These are phyloP conservation scores for Sebastes nivosus DNA, from an alignment of 2,797 vertebrate species.

Conservation along the genomic window DNA sequence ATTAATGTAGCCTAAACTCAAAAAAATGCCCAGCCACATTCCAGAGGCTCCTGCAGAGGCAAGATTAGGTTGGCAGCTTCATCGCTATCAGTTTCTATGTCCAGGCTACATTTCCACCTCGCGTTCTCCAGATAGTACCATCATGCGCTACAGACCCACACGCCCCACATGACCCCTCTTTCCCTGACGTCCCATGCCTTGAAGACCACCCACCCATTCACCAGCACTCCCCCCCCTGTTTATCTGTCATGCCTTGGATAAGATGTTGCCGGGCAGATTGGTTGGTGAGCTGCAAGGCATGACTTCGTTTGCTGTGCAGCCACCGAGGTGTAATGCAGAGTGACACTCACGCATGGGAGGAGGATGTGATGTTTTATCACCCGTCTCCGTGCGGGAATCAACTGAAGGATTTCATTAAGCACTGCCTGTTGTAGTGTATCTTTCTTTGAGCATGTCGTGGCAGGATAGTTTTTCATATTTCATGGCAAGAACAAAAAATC, in stretches of 20 bases:
- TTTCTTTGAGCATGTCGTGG: background rate
- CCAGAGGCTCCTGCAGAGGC: background rate
- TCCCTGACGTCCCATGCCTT: slow-evolving; percentile 1
- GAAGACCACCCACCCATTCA: slow-evolving; percentile 34
- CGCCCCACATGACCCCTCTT: background rate
- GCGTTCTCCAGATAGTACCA: background rate
- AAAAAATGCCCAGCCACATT: background rate
- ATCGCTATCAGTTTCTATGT: background rate
- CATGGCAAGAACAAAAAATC: background rate
- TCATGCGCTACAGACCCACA: background rate
- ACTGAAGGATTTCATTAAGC: slow-evolving; percentile 24
- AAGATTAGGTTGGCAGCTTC: background rate
- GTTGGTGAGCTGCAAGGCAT: slow-evolving; percentile 36
- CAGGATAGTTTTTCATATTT: slow-evolving; percentile 14
- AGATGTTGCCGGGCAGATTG: slow-evolving; percentile 75
- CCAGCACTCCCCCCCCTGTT: background rate
- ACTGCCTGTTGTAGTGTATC: background rate
- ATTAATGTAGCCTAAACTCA: background rate
- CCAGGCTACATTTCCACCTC: background rate
- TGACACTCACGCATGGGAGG: slow-evolving; percentile 46
- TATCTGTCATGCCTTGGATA: slow-evolving; percentile 49
- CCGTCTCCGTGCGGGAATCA: background rate
- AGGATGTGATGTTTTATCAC: slow-evolving; percentile 46
- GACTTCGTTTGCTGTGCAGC: slow-evolving; percentile 48
- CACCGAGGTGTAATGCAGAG: slow-evolving; percentile 41